Percentiles rank a stretch among this genome's conserved stretches.
phyloP scores from a whole-genome alignment of 2,797 vertebrate genomes.

The Distichodus sexfasciatus region DNA sequence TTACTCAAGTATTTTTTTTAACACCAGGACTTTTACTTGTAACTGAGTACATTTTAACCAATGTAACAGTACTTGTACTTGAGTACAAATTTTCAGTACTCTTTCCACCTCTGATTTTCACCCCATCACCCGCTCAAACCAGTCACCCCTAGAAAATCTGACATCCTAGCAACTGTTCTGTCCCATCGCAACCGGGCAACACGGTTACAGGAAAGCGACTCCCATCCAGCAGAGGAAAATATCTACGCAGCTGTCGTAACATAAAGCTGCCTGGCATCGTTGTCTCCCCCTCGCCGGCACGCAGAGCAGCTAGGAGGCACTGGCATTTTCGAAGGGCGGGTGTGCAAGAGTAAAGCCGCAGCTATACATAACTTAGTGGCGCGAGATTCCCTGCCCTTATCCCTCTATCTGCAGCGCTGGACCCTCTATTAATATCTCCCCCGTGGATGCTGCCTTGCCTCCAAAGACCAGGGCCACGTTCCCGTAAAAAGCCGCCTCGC shows the following conservation, averaged over 20 bases:
- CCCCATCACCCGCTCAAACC: no score
- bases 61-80: no score
- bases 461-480: slow-evolving; percentile 21
- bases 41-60: no score
- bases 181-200: no score
- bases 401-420: slow-evolving; percentile 15
- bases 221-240: not conserved
- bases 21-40: no score
- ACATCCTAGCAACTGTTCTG: no score
- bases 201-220: not conserved
- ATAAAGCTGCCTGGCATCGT: slow-evolving; percentile 18
- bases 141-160: no score
- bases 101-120: no score
- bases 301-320: not conserved
- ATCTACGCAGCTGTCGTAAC: slow-evolving; percentile 35
- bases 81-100: no score
- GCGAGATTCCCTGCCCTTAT: slow-evolving; percentile 39
- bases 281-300: slow-evolving; percentile 1
- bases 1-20: no score
- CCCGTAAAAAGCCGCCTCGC: slow-evolving; percentile 31
- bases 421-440: slow-evolving; percentile 37
- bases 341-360: slow-evolving; percentile 3
- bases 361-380: slow-evolving; percentile 26
- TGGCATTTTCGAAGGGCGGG: not conserved
- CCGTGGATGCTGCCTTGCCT: slow-evolving; percentile 30